phyloP scores from a whole-genome alignment of 2,888 invertebrate species.

The Microplitis deprimator region DNA sequence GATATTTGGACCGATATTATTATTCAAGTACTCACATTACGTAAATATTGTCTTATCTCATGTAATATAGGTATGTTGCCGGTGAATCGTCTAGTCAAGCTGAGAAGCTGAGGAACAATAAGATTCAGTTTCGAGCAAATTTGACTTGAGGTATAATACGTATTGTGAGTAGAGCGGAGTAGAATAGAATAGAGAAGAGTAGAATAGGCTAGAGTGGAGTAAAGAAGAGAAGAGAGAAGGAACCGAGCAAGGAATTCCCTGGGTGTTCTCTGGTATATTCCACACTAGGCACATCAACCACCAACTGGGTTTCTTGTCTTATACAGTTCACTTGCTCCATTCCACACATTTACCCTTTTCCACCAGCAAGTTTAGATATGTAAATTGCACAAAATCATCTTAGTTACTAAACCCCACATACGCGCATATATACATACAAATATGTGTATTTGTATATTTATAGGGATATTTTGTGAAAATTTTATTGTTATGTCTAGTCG shows the following conservation, averaged over 20 bases:
- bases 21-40: background rate
- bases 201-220: background rate
- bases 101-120: background rate
- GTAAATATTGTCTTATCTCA: background rate
- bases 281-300: background rate
- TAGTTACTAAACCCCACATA: background rate
- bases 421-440: background rate
- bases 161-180: background rate
- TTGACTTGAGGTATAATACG: slow-evolving; percentile 11
- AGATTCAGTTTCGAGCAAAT: slow-evolving; percentile 12
- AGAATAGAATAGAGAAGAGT: background rate
- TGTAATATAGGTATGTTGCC: background rate
- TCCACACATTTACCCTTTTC: background rate
- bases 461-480: background rate
- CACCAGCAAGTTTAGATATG: background rate
- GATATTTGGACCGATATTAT: background rate
- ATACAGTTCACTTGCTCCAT: background rate
- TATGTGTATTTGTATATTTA: background rate
- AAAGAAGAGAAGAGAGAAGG: background rate
- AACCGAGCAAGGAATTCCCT: background rate
- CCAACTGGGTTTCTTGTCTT: background rate
- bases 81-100: background rate
- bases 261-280: background rate
- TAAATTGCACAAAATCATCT: background rate
- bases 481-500: background rate